These are phyloP conservation scores for Lampris incognitus DNA, from an alignment of 2,113 vertebrate species.

Conservation along the genomic window DNA sequence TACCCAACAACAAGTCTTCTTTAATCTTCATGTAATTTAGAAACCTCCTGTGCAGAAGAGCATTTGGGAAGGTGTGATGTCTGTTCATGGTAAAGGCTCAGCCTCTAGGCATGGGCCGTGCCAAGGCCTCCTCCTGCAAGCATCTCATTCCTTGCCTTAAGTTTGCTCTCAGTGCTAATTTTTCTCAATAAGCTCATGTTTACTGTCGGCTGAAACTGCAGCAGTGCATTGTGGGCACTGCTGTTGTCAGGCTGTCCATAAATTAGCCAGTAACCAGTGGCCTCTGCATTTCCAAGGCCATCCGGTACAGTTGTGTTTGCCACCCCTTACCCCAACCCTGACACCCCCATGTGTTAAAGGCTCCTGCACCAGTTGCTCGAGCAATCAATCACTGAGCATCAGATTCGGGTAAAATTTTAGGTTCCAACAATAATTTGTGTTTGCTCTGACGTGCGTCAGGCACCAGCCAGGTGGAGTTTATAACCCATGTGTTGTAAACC, in stretches of 20 bases:
- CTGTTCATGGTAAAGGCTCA: conserved; percentile 31
- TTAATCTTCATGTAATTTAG: conserved; percentile 17
- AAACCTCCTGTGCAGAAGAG: conserved; percentile 42
- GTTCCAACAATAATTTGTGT: not conserved
- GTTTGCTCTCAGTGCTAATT: conserved; percentile 44
- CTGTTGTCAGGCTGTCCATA: conserved; percentile 74
- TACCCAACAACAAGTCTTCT: conserved; percentile 37
- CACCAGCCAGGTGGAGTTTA: not conserved
- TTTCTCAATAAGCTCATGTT: conserved; percentile 63
- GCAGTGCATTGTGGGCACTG: conserved; percentile 64
- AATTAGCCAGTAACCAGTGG: conserved; percentile 74
- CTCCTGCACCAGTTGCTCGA: conserved; percentile 68
- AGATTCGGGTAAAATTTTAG: conserved; percentile 2
- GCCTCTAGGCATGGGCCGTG: not conserved
- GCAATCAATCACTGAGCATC: conserved; percentile 55
- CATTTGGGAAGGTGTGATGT: conserved; percentile 43
- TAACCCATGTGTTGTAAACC: not conserved
- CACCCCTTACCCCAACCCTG: conserved; percentile 66
- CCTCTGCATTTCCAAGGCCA: conserved; percentile 74
- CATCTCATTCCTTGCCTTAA: conserved; percentile 54
- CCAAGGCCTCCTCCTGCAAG: conserved; percentile 38
- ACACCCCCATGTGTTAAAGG: conserved; percentile 59
- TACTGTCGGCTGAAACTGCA: conserved; percentile 44
- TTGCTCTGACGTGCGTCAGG: not conserved
- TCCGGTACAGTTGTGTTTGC: conserved; percentile 74